These are phyloP conservation scores for Lagorchestes hirsutus DNA, from an alignment of 2,797 vertebrate genomes.

Conservation along the genomic window DNA sequence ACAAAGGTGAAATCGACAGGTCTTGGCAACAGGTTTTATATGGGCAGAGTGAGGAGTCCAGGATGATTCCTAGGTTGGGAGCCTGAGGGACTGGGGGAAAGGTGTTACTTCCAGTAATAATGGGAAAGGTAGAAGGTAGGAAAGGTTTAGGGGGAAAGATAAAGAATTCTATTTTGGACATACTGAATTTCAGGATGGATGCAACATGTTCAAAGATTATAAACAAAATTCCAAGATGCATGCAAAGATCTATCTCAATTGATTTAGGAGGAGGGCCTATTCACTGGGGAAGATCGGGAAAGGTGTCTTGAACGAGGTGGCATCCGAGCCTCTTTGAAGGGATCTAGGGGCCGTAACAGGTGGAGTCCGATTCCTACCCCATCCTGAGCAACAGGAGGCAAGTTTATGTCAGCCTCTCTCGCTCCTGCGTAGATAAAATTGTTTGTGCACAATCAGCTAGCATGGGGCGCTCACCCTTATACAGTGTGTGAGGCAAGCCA, in stretches of 20 bases:
- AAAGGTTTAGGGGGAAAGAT: not conserved
- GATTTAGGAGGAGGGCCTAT: not conserved
- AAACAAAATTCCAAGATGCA: not conserved
- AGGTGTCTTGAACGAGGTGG: too few relatives aligned
- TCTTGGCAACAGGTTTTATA: not conserved
- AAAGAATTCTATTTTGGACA: not conserved
- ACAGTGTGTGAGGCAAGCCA: too few relatives aligned
- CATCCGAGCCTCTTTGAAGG: too few relatives aligned
- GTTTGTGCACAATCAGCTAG: not conserved
- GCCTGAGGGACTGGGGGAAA: too few relatives aligned
- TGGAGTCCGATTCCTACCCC: constrained; percentile 84
- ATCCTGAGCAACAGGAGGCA: not conserved
- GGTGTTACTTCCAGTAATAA: not conserved
- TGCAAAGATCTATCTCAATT: not conserved
- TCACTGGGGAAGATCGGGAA: too few relatives aligned
- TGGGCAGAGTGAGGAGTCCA: not conserved
- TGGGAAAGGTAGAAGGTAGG: too few relatives aligned
- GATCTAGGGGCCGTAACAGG: constrained; percentile 68
- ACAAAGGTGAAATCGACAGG: not conserved
- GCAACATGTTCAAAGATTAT: not conserved
- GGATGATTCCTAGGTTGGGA: not conserved
- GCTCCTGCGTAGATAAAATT: not conserved
- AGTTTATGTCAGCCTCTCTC: not conserved
- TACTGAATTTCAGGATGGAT: not conserved
- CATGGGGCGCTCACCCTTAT: not conserved